Conservation (phyloP, 2,888 invertebrate genomes). For the Hemithea aestivaria region DNA sequence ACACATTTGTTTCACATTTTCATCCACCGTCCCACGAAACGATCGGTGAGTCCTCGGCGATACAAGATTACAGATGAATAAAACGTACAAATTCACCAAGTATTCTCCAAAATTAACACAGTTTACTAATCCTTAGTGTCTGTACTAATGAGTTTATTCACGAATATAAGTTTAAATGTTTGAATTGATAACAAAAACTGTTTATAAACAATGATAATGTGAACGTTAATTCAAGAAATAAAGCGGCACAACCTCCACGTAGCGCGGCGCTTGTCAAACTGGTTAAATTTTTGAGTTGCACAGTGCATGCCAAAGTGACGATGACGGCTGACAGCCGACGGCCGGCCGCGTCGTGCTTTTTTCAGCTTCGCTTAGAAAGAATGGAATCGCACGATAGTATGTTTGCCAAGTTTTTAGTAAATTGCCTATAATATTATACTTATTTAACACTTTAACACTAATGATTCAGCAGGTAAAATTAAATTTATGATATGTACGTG, state of each 20-base stretch:
- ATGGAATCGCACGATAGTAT: no score
- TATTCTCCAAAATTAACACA: slow-evolving; percentile 40
- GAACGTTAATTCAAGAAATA: slow-evolving; percentile 50
- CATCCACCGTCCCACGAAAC: slow-evolving; percentile 61
- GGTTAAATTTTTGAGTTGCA: no score
- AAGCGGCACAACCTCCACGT: slow-evolving; percentile 47
- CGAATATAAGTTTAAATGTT: slow-evolving; percentile 30
- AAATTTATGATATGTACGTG: no score
- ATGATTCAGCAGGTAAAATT: no score
- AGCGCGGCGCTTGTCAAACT: slow-evolving; percentile 60
- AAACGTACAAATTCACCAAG: slow-evolving; percentile 61
- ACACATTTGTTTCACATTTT: slow-evolving; percentile 72
- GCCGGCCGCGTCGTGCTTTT: no score
- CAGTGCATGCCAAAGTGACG: no score
- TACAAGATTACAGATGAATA: slow-evolving; percentile 71
- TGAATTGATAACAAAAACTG: slow-evolving; percentile 45
- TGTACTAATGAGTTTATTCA: slow-evolving; percentile 47
- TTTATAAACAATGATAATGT: slow-evolving; percentile 71
- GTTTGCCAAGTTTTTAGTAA: no score
- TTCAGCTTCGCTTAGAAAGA: no score
- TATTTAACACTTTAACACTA: no score
- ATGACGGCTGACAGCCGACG: no score
- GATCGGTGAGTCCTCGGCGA: slow-evolving; percentile 61
- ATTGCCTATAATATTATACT: no score
- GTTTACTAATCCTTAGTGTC: slow-evolving; percentile 27